phyloP scores from a whole-genome alignment of 2,797 vertebrate genomes.

The Sebastes taczanowskii region DNA sequence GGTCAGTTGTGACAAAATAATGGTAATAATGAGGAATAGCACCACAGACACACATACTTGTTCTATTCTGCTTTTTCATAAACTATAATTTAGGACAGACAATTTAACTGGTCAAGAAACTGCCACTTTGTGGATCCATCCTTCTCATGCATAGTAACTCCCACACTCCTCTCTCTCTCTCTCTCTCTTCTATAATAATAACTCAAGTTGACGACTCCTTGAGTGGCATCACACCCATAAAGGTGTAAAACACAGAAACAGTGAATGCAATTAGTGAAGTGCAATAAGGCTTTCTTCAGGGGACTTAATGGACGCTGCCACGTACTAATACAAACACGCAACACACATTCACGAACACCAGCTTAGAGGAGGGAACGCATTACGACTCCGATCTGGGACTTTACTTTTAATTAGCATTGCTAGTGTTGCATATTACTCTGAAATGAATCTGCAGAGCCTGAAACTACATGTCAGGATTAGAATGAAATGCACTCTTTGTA shows the following conservation, averaged over 20 bases:
- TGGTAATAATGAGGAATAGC: background rate
- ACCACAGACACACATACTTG: background rate
- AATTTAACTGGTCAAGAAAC: background rate
- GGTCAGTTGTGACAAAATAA: background rate
- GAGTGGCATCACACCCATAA: conserved; percentile 32
- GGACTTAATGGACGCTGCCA: conserved; percentile 17
- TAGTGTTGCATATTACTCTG: conserved; percentile 13
- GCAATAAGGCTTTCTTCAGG: conserved; percentile 17
- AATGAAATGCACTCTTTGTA: background rate
- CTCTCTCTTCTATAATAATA: background rate
- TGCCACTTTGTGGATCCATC: background rate
- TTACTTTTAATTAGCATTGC: conserved; percentile 53
- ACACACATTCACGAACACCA: background rate
- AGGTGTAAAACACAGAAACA: conserved; percentile 50
- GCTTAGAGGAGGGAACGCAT: conserved; percentile 12
- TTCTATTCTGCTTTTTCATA: background rate
- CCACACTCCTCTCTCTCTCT: background rate
- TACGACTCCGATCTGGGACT: conserved; percentile 26
- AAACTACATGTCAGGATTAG: conserved; percentile 16
- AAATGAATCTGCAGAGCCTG: conserved; percentile 42
- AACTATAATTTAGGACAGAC: background rate
- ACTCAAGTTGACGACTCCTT: conserved; percentile 11
- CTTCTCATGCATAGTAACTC: background rate
- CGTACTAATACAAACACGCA: conserved; percentile 2
- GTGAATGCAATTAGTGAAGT: conserved; percentile 47